Conservation (phyloP, 2,888 invertebrate genomes). For the Cerastoderma edule region DNA sequence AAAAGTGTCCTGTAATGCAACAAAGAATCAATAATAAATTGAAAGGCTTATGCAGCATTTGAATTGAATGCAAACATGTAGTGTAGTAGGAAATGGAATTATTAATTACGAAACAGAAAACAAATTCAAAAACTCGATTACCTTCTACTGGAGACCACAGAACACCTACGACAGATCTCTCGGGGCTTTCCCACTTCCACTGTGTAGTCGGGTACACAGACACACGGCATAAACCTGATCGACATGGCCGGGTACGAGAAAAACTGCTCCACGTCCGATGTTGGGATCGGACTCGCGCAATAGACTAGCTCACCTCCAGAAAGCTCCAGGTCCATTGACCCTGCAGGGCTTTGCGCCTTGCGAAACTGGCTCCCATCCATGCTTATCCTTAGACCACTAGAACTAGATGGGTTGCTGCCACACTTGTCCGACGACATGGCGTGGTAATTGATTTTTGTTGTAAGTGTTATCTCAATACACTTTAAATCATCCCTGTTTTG, state of each 20-base stretch:
- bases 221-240: constrained; percentile 51
- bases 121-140: constrained; percentile 1
- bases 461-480: no score
- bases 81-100: no score
- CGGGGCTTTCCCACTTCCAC: constrained; percentile 43
- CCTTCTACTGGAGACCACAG: constrained; percentile 26
- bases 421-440: not conserved
- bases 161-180: constrained; percentile 48
- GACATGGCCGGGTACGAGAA: constrained; percentile 29
- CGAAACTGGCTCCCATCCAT: not conserved
- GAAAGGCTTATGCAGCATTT: no score
- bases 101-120: constrained; percentile 10
- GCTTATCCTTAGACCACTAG: not conserved
- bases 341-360: constrained; percentile 11
- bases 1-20: no score
- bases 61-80: no score
- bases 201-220: constrained; percentile 53
- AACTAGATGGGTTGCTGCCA: not conserved
- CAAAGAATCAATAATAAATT: no score
- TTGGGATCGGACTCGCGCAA: constrained; percentile 29
- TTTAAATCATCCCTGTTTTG: no score
- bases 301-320: constrained; percentile 7
- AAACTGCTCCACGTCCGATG: constrained; percentile 45
- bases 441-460: no score
- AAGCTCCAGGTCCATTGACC: constrained; percentile 23